phyloP scores from a whole-genome alignment of 2,113 vertebrate genomes.

The Mastomys natalensis region DNA sequence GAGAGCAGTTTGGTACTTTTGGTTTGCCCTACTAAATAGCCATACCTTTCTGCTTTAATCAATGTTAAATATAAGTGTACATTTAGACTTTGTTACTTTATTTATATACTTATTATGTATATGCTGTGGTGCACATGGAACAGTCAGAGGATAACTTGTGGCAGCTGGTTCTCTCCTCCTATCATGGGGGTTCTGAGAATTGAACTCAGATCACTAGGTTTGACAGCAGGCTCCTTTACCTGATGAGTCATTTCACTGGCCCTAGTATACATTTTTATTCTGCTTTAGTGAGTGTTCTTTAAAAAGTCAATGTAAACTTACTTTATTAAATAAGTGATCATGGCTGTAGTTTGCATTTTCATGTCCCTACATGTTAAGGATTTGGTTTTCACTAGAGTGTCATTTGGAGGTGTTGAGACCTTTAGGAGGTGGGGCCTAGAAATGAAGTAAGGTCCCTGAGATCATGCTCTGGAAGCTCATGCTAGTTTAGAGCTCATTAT shows the following conservation, averaged over 20 bases:
- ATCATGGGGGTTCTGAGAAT: not conserved
- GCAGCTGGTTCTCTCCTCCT: not conserved
- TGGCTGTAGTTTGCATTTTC: not conserved
- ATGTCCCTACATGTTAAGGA: not conserved
- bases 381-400: not conserved
- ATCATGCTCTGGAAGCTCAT: not conserved
- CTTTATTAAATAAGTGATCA: not conserved
- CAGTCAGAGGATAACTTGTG: not conserved
- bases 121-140: not conserved
- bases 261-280: constrained; percentile 21
- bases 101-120: no score
- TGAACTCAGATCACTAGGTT: not conserved
- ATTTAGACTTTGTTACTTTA: not conserved
- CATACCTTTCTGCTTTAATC: constrained; percentile 5
- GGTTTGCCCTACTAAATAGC: constrained; percentile 38
- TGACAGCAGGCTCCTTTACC: not conserved
- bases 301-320: not conserved
- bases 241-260: not conserved
- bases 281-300: not conserved
- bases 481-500: not conserved
- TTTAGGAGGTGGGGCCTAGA: not conserved
- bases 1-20: constrained; percentile 38
- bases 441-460: not conserved
- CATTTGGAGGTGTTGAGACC: not conserved
- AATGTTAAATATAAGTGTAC: constrained; percentile 9